phyloP scores from a whole-genome alignment of 2,113 vertebrate genomes.

The Larimichthys crocea region DNA sequence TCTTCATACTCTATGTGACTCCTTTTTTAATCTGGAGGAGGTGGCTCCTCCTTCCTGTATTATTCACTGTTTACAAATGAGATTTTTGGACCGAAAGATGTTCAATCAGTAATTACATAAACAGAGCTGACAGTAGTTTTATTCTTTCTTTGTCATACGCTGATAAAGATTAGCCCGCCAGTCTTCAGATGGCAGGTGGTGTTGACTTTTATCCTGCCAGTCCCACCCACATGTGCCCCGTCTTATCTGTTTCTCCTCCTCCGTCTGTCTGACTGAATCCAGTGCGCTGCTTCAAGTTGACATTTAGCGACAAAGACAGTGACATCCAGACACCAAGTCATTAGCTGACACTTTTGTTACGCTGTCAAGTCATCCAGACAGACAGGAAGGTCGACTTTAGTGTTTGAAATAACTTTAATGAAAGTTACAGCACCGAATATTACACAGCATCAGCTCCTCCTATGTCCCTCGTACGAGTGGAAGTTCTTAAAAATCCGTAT shows the following conservation, averaged over 20 bases:
- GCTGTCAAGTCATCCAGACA: constrained; percentile 27
- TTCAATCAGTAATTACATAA: no score
- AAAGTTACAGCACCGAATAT: background rate
- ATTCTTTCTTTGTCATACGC: constrained; percentile 23
- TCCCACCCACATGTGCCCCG: constrained; percentile 32
- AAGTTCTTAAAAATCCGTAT: no score
- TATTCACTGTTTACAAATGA: no score
- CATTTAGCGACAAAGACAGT: constrained; percentile 47
- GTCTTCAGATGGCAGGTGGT: constrained; percentile 35
- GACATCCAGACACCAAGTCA: constrained; percentile 47
- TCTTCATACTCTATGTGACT: no score
- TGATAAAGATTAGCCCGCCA: constrained; percentile 53
- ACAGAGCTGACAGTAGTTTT: no score
- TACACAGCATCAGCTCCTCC: no score
- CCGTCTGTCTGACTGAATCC: constrained; percentile 28
- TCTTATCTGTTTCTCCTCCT: constrained; percentile 47
- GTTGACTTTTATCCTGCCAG: constrained; percentile 41
- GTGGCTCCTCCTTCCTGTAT: no score
- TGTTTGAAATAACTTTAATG: constrained; percentile 10
- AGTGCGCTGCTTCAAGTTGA: constrained; percentile 24
- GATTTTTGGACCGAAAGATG: no score
- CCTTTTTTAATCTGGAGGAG: no score
- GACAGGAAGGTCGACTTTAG: background rate
- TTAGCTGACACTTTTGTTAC: constrained; percentile 48
- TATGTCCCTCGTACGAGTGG: no score